Evolutionary conservation across 2,888 invertebrate genomes (phyloP), one percentile per base, ranked within the genome.

Genomic region (Orchesellides sinensis): DNA sequence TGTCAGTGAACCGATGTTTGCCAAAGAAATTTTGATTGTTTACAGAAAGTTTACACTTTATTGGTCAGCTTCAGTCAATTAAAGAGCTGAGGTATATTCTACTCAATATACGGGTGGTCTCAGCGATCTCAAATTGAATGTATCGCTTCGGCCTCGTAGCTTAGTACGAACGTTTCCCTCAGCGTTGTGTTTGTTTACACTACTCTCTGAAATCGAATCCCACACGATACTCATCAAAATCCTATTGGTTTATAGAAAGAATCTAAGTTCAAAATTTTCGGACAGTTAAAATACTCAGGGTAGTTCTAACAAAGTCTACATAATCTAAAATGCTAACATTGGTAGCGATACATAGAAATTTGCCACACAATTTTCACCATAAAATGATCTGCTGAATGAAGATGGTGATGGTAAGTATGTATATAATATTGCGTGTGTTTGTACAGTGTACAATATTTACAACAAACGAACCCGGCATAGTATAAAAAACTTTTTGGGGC

Each of bases 11-110:
- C n/a, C n/a, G n/a, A n/a, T n/a, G n/a, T n/a, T n/a, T n/a, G n/a
- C n/a, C 8, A 47, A 47, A n/a, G n/a, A n/a, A 47, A 47, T 23
- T 54, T 19, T 6, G 23, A 54, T 21, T 54, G 25, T 54, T 54
- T 54, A 54, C 54, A 6, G 5, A 54, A 17, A 4, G 54, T 54
- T 54, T 54, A 19, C n/a, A 10, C 21, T 75, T 65, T 75, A 49
- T 54, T 75, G 66, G 75, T 66, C 75, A 65, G 66, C 65, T 75
- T 75, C 32, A 63, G 66, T 25, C 66, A 75, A 75, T 75, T 75
- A 75, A 12, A n/a, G n/a, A n/a, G n/a, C n/a, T n/a, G n/a, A n/a
- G n/a, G n/a, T n/a, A n/a, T n/a, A n/a, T n/a, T n/a, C n/a, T n/a
- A n/a, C n/a, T n/a, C n/a, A n/a, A n/a, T n/a, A n/a, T n/a, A n/a